phyloP scores from a whole-genome alignment of 2,888 invertebrate genomes.

The Caenorhabditis uteleia region DNA sequence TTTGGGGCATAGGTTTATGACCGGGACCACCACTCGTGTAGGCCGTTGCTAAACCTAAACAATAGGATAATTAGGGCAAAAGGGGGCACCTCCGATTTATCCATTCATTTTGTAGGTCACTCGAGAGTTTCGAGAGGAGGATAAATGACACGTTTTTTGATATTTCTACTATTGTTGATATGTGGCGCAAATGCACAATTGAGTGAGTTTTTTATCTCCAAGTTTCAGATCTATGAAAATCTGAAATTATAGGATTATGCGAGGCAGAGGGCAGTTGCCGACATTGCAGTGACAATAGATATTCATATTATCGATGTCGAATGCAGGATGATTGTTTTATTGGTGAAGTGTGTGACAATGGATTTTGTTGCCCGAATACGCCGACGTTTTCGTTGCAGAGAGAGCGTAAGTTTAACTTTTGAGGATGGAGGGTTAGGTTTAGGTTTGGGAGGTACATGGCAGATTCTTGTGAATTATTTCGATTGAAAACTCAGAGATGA shows the following conservation, averaged over 20 bases:
- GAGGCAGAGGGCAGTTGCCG: slow-evolving; percentile 51
- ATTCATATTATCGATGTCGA: slow-evolving; percentile 52
- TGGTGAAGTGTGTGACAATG: slow-evolving; percentile 52
- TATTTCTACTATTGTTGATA: not conserved
- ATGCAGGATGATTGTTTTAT: slow-evolving; percentile 51
- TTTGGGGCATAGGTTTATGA: too few species aligned
- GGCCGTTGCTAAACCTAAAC: too few species aligned
- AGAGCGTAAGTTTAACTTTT: slow-evolving; percentile 35
- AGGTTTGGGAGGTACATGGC: too few species aligned
- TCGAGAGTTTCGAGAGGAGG: too few species aligned
- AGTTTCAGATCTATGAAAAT: not conserved
- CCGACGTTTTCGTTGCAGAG: slow-evolving; percentile 32
- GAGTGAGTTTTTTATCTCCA: slow-evolving; percentile 17
- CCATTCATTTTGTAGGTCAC: too few species aligned
- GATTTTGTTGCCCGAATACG: slow-evolving; percentile 53
- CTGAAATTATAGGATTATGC: slow-evolving; percentile 48
- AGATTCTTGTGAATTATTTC: too few species aligned
- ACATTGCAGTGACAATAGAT: slow-evolving; percentile 50
- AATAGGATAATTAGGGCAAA: too few species aligned
- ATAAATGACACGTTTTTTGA: not conserved
- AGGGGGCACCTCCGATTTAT: too few species aligned
- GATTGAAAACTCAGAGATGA: too few species aligned
- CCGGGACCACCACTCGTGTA: too few species aligned
- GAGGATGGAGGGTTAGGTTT: too few species aligned
- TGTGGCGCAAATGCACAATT: slow-evolving; percentile 13